Percentiles rank a stretch among this genome's conserved stretches.
Conservation (phyloP, 2,888 invertebrate genomes). For the Lymantria monacha region DNA sequence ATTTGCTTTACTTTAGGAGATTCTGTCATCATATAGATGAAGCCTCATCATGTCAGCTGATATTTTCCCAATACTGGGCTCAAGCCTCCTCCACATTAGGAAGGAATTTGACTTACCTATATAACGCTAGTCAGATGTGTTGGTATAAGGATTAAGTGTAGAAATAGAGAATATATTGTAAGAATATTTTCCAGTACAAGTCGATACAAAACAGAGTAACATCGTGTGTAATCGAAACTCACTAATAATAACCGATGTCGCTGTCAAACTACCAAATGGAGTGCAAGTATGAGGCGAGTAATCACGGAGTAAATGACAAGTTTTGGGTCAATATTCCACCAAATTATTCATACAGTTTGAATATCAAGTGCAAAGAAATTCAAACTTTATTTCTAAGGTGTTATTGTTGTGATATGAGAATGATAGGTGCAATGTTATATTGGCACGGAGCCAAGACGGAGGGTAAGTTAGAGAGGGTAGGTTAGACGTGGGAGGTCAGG, state of each 20-base stretch:
- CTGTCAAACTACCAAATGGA: conserved; percentile 56
- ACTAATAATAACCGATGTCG: conserved; percentile 63
- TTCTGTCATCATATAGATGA: no score
- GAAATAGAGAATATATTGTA: no score
- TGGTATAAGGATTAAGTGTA: no score
- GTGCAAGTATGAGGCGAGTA: conserved; percentile 54
- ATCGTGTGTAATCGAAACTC: conserved; percentile 49
- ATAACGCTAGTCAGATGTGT: no score
- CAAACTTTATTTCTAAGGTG: conserved; percentile 38
- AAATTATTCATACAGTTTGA: conserved; percentile 14
- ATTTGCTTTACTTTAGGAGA: no score
- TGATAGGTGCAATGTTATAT: conserved; percentile 42
- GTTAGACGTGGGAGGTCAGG: conserved; percentile 65
- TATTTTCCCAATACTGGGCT: no score
- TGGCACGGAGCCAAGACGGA: conserved; percentile 57
- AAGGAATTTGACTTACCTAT: no score
- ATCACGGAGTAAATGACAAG: conserved; percentile 74
- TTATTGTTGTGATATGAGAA: conserved; percentile 26
- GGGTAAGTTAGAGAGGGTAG: conserved; percentile 66
- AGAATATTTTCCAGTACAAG: not conserved
- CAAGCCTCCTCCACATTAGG: not conserved
- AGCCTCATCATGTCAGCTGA: no score
- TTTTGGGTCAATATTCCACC: conserved; percentile 62
- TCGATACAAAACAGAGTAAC: conserved; percentile 21
- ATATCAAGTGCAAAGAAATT: conserved; percentile 32